These are phyloP conservation scores for Nyctereutes procyonoides DNA, from an alignment of 2,113 vertebrate genomes.

Conservation along the genomic window DNA sequence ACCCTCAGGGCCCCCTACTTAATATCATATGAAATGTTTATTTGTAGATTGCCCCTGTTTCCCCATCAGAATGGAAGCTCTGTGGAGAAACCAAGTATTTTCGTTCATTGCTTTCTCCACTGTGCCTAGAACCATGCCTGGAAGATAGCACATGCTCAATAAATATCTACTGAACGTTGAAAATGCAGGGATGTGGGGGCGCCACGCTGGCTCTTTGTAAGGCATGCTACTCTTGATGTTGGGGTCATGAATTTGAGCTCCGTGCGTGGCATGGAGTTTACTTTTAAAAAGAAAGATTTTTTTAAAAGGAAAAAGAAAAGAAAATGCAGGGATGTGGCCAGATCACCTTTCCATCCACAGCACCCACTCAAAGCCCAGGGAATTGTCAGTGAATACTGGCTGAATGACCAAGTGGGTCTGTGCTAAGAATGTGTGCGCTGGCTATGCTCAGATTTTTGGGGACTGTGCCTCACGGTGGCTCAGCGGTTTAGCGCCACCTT, in stretches of 20 bases:
- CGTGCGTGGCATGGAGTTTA: neutral
- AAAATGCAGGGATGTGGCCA: neutral
- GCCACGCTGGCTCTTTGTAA: neutral
- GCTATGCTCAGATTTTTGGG: neutral
- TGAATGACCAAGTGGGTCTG: neutral
- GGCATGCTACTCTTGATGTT: neutral
- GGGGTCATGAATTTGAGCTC: neutral
- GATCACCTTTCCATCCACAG: neutral
- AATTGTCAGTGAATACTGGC: neutral
- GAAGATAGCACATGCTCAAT: neutral
- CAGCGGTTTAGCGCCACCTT: too few species aligned
- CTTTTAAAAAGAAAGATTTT: neutral
- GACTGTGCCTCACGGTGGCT: too few species aligned
- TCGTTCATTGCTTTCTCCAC: constrained; percentile 10
- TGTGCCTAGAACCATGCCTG: neutral
- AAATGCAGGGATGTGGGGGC: neutral
- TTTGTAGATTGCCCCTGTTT: neutral
- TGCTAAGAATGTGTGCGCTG: neutral
- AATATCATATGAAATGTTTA: neutral
- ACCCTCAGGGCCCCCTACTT: neutral
- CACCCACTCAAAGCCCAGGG: neutral
- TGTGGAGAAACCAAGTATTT: neutral
- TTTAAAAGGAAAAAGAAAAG: neutral
- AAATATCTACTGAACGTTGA: neutral
- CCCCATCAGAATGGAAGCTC: neutral